Base-by-base conservation (phyloP, 2,113 vertebrate species). In the Hydrochoerus hydrochaeris region DNA sequence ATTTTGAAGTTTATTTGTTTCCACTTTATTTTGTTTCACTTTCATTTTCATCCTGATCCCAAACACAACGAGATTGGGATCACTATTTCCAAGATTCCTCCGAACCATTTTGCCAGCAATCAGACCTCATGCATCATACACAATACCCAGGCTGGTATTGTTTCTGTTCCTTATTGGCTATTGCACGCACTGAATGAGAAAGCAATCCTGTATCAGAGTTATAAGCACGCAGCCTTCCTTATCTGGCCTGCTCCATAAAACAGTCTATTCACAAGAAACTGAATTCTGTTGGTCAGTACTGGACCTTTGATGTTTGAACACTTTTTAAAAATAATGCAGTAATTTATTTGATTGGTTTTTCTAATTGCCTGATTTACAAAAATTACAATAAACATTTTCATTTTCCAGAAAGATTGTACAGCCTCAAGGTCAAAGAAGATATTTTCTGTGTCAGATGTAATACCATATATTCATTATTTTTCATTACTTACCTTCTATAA, bases 11-110 rank as follows among this genome's bases (percentile, higher is more conserved):
- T 92, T 41, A 44, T 60, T 94, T 90, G 24, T 65, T 95, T 94
- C 86, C 89, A 49, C 57, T 89, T 75, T 94, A 35, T 93, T 83
- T 97, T 88, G 67, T 91, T 94, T 96, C 80, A 95, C 88, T 96
- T 89, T 90, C 69, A 96, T 98, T 98, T 97, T 97, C 93, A 89
- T 77, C 58, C 80, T 83, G 91, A 95, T 92, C 77, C 71, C 82
- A 91, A 95, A 69, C 78, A 96, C 91, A 92, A 14, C 92, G 88
- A 93, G 46, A 88, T 30, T 83, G 92, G n/a, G 52, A 95, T 96
- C 75, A 62, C 63, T 63, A 49, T 88, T 93, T 77, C 92, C 86
- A 94, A 88, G 90, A 90, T 92, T 85, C 82, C 75, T 78, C 88
- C 93, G 93, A 90, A 67, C 73, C 41, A 19, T 83, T 93, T 80